phyloP scores from a whole-genome alignment of 2,888 invertebrate species.

The Sinodicranocentrus sp. region DNA sequence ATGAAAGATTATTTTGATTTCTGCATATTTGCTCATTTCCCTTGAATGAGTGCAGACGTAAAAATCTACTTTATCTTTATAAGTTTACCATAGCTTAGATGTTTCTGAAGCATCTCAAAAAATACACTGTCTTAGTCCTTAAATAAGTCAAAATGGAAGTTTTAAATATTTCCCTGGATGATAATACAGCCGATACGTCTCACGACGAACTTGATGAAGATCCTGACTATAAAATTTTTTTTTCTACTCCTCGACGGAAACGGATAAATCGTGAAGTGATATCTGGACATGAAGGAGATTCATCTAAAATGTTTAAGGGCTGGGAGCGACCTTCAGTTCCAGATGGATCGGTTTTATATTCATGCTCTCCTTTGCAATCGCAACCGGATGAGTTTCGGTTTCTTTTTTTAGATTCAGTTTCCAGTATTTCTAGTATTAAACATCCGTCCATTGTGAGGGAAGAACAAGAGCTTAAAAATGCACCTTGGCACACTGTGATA shows the following conservation, averaged over 20 bases:
- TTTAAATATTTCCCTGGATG: conserved; percentile 63
- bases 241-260: not conserved
- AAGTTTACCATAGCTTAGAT: no score
- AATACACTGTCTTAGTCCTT: no score
- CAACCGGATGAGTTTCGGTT: conserved; percentile 50
- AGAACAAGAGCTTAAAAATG: not conserved
- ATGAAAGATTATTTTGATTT: no score
- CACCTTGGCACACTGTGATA: conserved; percentile 35
- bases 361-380: conserved; percentile 14
- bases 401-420: conserved; percentile 42
- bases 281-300: not conserved
- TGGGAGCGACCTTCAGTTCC: conserved; percentile 45
- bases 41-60: no score
- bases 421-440: conserved; percentile 2
- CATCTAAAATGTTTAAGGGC: conserved; percentile 12
- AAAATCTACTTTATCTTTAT: no score
- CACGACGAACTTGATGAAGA: conserved; percentile 62
- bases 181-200: conserved; percentile 66
- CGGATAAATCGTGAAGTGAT: not conserved
- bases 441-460: conserved; percentile 31
- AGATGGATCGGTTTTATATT: conserved; percentile 20
- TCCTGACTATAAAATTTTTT: not conserved
- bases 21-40: no score
- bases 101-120: no score
- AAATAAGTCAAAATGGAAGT: no score